A percentile compares a stretch with the other conserved stretches of the same genome.
Evolutionary conservation across 2,888 invertebrate genomes (phyloP).

Genomic region (Fragum fragum): DNA sequence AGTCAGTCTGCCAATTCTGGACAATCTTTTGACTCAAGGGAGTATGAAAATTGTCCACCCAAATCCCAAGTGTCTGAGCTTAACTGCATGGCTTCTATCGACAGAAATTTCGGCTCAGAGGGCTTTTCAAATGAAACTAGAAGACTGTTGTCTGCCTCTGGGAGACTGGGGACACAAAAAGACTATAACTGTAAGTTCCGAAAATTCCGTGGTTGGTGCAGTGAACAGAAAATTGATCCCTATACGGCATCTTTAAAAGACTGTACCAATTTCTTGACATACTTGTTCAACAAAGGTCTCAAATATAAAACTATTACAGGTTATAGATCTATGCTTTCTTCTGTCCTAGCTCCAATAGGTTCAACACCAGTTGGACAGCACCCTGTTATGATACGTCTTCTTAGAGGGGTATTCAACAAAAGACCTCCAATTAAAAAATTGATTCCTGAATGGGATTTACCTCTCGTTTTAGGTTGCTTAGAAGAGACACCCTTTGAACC

Average conservation of each 20-base stretch:
- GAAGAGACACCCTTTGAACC: conserved; percentile 36
- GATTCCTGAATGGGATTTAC: conserved; percentile 45
- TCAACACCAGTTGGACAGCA: conserved; percentile 36
- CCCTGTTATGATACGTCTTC: conserved; percentile 40
- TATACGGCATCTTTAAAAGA: conserved; percentile 42
- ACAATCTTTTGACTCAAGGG: conserved; percentile 37
- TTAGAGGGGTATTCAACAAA: too few relatives aligned
- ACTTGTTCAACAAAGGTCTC: conserved; percentile 27
- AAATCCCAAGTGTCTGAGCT: conserved; percentile 29
- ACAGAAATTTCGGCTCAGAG: conserved; percentile 23
- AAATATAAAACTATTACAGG: conserved; percentile 40
- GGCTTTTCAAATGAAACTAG: conserved; percentile 46
- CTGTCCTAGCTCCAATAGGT: conserved; percentile 35
- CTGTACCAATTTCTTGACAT: conserved; percentile 46
- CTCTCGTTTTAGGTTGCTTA: conserved; percentile 2
- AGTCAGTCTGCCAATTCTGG: conserved; percentile 16
- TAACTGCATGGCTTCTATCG: conserved; percentile 45
- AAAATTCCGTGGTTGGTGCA: conserved; percentile 47
- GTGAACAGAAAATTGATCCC: conserved; percentile 47
- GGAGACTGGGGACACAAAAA: conserved; percentile 40
- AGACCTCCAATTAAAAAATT: conserved; percentile 27
- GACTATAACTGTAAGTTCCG: too few relatives aligned
- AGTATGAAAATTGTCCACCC: too few relatives aligned
- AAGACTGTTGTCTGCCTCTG: conserved; percentile 41
- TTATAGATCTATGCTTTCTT: conserved; percentile 40